Evolutionary conservation across 2,113 vertebrate genomes (phyloP), one percentile per base, ranked within the genome.

Genomic region (Naja naja): DNA sequence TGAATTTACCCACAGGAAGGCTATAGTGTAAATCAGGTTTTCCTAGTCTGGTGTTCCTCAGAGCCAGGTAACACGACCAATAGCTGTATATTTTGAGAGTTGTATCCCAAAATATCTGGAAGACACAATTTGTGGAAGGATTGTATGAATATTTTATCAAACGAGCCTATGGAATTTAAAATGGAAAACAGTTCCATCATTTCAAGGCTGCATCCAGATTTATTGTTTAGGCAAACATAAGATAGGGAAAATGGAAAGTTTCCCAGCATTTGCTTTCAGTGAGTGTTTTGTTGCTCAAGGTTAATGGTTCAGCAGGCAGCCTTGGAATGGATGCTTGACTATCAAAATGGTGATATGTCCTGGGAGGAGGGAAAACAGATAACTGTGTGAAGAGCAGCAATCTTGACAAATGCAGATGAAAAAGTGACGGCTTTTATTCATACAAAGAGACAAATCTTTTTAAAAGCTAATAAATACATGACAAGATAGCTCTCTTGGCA

Each of bases 391-490:
- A 39, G 43, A 92, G 88, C 39, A 20, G 55, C 87, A 86, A 43
- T 91, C 81, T 90, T 96, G 94, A 93, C 95, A 96, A 94, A 94
- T 25, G 34, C 39, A 96, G 91, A 91, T 93, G 91, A 89, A 95
- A 88, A 94, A 93, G 88, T 6, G 91, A 14, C 43, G 34, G 81
- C 34, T 54, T 96, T 90, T 94, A 91, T 87, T 89, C 53, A 53
- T 45, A 92, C 90, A 92, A 16, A 94, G 92, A 94, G 27, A 94
- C 43, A 90, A 60, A 88, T 95, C 91, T 96, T 94, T 69, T 20
- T 0, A 93, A 95, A 95, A 94, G 93, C 64, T 96, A 96, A 96
- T 93, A 95, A 96, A 93, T 69, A 56, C 12, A 58, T 85, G 93
- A 93, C 92, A 91, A 90, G 58, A 69, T 92, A 94, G 90, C 90